Percentiles rank a stretch among this genome's conserved stretches.
Evolutionary conservation across 2,888 invertebrate genomes (phyloP).

Genomic region (Lepidonotus clava): DNA sequence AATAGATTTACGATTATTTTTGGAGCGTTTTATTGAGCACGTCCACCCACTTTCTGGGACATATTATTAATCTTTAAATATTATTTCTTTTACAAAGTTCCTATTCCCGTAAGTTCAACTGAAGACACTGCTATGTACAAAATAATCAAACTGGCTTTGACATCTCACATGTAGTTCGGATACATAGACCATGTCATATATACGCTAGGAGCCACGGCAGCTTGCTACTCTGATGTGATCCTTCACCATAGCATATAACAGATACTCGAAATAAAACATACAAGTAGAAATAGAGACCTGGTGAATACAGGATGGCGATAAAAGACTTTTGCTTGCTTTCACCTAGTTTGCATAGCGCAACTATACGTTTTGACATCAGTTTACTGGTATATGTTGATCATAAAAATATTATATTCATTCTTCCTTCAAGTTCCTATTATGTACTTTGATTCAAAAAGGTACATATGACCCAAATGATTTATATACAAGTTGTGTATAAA

Average conservation of each 20-base stretch:
- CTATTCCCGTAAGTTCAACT: constrained; percentile 39
- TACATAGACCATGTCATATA: not conserved
- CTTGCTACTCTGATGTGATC: constrained; percentile 48
- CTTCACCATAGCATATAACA: not conserved
- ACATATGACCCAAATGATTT: constrained; percentile 55
- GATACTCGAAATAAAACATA: constrained; percentile 6
- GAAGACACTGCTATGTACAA: constrained; percentile 33
- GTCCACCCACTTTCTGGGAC: constrained; percentile 38
- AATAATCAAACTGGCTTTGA: constrained; percentile 18
- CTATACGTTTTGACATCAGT: constrained; percentile 50
- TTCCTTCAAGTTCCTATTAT: constrained; percentile 55
- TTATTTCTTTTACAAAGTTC: constrained; percentile 32
- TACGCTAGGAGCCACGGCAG: constrained; percentile 28
- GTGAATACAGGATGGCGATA: constrained; percentile 38
- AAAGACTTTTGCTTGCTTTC: constrained; percentile 53
- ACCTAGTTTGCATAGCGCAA: constrained; percentile 54
- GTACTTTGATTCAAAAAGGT: constrained; percentile 52
- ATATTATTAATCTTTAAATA: constrained; percentile 7
- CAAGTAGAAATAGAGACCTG: constrained; percentile 34
- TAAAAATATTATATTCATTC: constrained; percentile 49
- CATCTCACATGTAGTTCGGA: constrained; percentile 38
- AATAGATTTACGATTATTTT: constrained; percentile 32
- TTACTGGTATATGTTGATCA: constrained; percentile 49
- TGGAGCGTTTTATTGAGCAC: constrained; percentile 48
- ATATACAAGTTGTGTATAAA: constrained; percentile 54